Base-by-base conservation (phyloP, 2,113 vertebrate species). In the Zosterops japonicus region DNA sequence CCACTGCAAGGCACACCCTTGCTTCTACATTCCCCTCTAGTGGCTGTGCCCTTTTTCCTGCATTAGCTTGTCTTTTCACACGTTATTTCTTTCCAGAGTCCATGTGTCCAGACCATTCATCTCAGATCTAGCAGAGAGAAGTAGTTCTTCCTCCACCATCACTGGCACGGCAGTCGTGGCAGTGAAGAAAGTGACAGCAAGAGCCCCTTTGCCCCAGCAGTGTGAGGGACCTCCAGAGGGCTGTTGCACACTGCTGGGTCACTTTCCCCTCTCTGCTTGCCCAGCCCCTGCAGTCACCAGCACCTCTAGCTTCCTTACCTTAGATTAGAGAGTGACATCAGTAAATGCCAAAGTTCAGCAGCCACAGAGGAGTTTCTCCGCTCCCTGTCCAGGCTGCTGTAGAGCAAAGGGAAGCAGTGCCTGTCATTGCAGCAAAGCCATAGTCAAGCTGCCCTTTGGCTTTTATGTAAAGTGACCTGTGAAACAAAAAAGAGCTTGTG, bases 221-320 rank as follows among this genome's bases (percentile, higher is more conserved):
- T 5, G 4, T 5, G 19, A 1, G 1, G n/a, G 7, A 67, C 49
- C 68, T 28, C 60, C 3, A 1, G 35, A 70, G 60, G 27, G 35
- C 67, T 63, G 31, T 24, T 80, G 65, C 42, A 67, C 36, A 70
- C 28, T 0, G 0, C 35, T 39, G 17, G 10, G 20, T 41, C 39
- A 61, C 56, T 20, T 46, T 75, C 46, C 39, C 10, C 8, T 42
- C 71, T 47, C 57, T 35, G 19, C 35, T 16, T 2, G 1, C 36
- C 35, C 47, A 49, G 22, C 47, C 80, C 31, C 82, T 56, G 24
- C 31, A 64, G 27, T 25, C 61, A n/a, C 63, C 68, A 68, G 64
- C 39, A 72, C 11, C 35, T 55, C 49, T 33, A n/a, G 35, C 44
- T 56, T 83, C 63, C 35, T 84, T 36, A 42, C 31, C 28, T 27